Base-by-base conservation (phyloP, 2,888 invertebrate genomes). In the Leptura quadrifasciata region DNA sequence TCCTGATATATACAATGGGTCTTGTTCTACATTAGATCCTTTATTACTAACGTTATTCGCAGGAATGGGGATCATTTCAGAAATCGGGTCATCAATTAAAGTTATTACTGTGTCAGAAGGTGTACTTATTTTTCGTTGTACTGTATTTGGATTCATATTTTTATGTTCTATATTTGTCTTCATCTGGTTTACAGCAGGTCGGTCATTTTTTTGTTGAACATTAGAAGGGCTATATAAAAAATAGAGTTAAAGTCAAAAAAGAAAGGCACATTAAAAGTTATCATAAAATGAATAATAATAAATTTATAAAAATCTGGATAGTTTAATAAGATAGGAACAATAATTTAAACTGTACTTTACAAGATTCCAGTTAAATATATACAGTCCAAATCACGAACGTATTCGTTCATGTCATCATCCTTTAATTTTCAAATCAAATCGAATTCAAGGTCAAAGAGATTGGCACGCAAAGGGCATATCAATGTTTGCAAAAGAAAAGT, bases 1-100 rank as follows among this genome's bases (percentile, higher is more conserved):
- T 5, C 18, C 27, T 6, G 68, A 55, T 47, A 68, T 68, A 35
- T 31, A 68, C 15, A 68, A 55, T 2, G 68, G 68, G 31, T 68
- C 68, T 52, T 24, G 65, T 35, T 68, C 55, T 68, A 15, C 1
- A 1, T 1, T 24, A 31, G 60, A 60, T 47, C 5, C 15, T 12
- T 39, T 63, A 12, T 35, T 15, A 55, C 5, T 5, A 9, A 2
- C 18, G n/a, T 8, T 5, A 17, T 20, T 15, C 10, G 9, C 0
- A 31, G 60, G 60, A 24, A 60, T 15, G 20, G 68, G 55, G 17
- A 68, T 68, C 57, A 31, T 52, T 21, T 20, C 20, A 52, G 65
- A 24, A 9, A 8, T n/a, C 24, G 12, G 12, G 21, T 31, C 27
- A n/a, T 21, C 27, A n/a, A n/a, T 18, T 61, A 61, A 27, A 0